Percentiles rank a stretch among this genome's conserved stretches.
Conservation (phyloP, 2,888 invertebrate species). For the Julus scandinavius region DNA sequence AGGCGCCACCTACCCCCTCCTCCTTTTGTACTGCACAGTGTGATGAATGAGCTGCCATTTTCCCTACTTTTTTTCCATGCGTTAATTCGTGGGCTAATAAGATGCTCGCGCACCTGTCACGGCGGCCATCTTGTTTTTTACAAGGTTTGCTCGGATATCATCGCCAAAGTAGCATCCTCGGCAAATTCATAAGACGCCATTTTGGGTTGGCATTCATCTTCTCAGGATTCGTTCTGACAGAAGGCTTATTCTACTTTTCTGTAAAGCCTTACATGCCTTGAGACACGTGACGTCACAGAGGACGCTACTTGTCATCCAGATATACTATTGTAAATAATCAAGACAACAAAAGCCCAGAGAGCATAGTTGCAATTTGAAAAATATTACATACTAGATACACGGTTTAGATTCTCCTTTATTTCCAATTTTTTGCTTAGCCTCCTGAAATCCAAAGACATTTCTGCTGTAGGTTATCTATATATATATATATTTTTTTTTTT, state of each 20-base stretch:
- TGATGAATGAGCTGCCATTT: slow-evolving; percentile 11
- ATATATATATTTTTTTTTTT: not conserved
- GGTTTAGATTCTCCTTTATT: not conserved
- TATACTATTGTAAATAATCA: too few relatives aligned
- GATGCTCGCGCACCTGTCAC: not conserved
- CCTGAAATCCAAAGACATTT: not conserved
- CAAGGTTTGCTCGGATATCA: too few relatives aligned
- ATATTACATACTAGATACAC: too few relatives aligned
- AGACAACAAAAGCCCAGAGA: too few relatives aligned
- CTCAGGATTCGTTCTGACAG: not conserved
- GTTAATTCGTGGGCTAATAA: not conserved
- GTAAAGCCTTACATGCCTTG: too few relatives aligned
- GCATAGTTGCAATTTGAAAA: too few relatives aligned
- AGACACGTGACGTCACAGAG: too few relatives aligned
- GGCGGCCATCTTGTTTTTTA: not conserved
- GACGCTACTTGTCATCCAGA: too few relatives aligned
- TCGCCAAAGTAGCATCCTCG: too few relatives aligned
- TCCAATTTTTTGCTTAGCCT: not conserved
- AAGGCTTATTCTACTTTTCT: not conserved
- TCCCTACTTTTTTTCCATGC: not conserved
- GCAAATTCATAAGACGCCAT: not conserved
- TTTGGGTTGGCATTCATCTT: not conserved
- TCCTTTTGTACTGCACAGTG: not conserved
- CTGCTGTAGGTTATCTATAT: not conserved
- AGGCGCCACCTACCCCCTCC: not conserved